Conservation (phyloP, 2,888 invertebrate genomes). For the Andrena camellia region DNA sequence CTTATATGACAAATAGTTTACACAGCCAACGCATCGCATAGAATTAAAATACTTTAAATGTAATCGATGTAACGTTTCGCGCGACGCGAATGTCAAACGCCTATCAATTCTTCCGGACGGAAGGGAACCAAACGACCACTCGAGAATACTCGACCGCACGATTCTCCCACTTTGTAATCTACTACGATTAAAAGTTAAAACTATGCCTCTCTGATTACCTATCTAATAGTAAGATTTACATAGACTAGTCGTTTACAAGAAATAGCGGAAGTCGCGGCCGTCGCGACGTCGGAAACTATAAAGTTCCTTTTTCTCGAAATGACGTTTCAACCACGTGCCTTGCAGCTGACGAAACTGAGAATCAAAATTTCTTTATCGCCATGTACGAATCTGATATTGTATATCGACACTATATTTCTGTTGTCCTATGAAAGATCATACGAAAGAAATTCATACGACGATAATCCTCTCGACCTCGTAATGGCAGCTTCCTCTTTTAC, state of each 20-base stretch:
- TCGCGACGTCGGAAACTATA: constrained; percentile 34
- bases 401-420: constrained; percentile 36
- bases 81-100: constrained; percentile 58
- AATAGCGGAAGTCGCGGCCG: constrained; percentile 28
- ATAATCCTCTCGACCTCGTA: constrained; percentile 51
- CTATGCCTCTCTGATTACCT: constrained; percentile 51
- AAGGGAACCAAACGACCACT: constrained; percentile 53
- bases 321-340: constrained; percentile 83
- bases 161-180: constrained; percentile 47
- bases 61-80: constrained; percentile 60
- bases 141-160: constrained; percentile 55
- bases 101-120: constrained; percentile 19
- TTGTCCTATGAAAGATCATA: constrained; percentile 6
- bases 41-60: constrained; percentile 71
- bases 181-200: constrained; percentile 24
- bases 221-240: constrained; percentile 46
- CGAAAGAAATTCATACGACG: constrained; percentile 27
- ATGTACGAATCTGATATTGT: constrained; percentile 39
- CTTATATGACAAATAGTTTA: too few relatives aligned
- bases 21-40: constrained; percentile 83
- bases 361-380: constrained; percentile 73
- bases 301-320: constrained; percentile 65
- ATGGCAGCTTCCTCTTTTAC: constrained; percentile 51
- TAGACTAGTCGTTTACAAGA: constrained; percentile 50
- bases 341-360: constrained; percentile 80